Conservation (phyloP, 2,888 invertebrate genomes). For the Endomychus coccineus region DNA sequence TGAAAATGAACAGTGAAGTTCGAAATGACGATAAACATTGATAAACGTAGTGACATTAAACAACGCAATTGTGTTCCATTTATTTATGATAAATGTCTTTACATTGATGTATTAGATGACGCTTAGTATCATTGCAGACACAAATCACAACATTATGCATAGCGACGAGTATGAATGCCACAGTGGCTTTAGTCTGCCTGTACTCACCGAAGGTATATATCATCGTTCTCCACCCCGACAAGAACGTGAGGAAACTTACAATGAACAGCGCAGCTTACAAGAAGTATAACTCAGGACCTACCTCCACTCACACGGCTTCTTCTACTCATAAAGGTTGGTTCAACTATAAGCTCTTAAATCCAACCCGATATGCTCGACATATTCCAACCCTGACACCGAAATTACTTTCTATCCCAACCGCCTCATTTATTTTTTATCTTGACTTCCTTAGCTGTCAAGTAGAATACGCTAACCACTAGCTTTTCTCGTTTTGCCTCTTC, state of each 20-base stretch:
- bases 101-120: neutral
- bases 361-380: too few species aligned
- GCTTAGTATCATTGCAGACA: conserved; percentile 43
- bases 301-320: conserved; percentile 33
- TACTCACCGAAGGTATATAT: conserved; percentile 68
- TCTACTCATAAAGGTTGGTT: conserved; percentile 23
- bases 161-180: conserved; percentile 61
- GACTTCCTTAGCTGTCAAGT: too few species aligned
- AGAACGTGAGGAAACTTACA: conserved; percentile 56
- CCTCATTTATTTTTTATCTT: neutral
- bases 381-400: conserved; percentile 1
- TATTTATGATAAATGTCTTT: neutral
- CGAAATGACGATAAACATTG: too few species aligned
- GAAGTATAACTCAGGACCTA: conserved; percentile 32
- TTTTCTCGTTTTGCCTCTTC: too few species aligned
- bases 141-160: conserved; percentile 64
- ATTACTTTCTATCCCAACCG: neutral
- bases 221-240: conserved; percentile 64
- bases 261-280: conserved; percentile 40
- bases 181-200: conserved; percentile 60
- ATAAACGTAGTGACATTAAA: too few species aligned
- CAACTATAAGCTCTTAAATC: neutral
- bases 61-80: too few species aligned
- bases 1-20: too few species aligned
- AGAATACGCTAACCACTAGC: too few species aligned